These are phyloP conservation scores for Diabrotica undecimpunctata DNA, from an alignment of 1,140 invertebrate species.

Conservation along the genomic window DNA sequence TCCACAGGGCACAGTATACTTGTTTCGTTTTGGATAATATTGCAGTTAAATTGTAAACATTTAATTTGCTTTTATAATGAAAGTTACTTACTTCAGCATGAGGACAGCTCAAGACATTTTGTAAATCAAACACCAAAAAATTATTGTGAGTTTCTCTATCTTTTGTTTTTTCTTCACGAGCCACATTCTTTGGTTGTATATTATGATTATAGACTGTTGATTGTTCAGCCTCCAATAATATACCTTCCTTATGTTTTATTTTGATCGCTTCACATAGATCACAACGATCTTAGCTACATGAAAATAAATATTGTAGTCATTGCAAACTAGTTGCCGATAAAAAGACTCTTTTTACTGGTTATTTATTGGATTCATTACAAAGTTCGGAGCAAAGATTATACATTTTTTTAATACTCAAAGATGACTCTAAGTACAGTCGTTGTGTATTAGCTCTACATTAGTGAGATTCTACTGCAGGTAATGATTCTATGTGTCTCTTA, in stretches of 20 bases:
- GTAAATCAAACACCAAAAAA: constrained; percentile 29
- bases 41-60: too few species aligned
- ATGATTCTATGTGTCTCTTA: too few species aligned
- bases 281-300: constrained; percentile 26
- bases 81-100: too few species aligned
- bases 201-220: constrained; percentile 13
- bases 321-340: too few species aligned
- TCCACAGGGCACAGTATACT: too few species aligned
- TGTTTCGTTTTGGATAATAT: too few species aligned
- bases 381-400: too few species aligned
- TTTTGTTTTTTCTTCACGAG: constrained; percentile 18
- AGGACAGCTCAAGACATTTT: too few species aligned
- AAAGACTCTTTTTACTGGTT: too few species aligned
- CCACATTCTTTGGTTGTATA: constrained; percentile 14
- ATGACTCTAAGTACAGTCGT: background rate
- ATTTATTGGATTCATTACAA: too few species aligned
- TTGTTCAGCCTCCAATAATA: background rate
- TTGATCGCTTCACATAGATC: constrained; percentile 27
- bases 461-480: constrained; percentile 12
- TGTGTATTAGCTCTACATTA: constrained; percentile 13
- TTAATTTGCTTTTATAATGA: too few species aligned
- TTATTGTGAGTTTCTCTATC: constrained; percentile 17
- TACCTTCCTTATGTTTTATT: constrained; percentile 8
- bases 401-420: constrained; percentile 15
- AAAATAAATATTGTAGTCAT: too few species aligned